A percentile compares a stretch with the other conserved stretches of the same genome.
phyloP scores from a whole-genome alignment of 2,113 vertebrate species.

The Rhineura floridana region DNA sequence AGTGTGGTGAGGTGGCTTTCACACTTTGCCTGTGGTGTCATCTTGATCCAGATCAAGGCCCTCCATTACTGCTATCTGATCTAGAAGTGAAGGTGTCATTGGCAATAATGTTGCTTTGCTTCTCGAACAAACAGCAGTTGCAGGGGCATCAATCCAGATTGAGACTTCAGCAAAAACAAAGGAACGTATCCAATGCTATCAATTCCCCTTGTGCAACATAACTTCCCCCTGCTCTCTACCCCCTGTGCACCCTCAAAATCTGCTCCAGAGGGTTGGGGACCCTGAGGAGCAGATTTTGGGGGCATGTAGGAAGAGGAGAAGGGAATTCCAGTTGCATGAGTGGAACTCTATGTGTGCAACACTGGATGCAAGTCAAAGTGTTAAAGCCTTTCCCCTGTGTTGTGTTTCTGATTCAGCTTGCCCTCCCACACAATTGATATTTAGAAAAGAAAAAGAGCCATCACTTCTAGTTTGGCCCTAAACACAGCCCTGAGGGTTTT shows the following conservation, averaged over 20 bases:
- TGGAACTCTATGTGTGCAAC: no score
- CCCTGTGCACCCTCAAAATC: no score
- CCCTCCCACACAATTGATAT: neutral
- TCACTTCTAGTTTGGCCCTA: neutral
- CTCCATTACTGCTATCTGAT: neutral
- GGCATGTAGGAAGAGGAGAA: no score
- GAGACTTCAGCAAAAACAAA: no score
- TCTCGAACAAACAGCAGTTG: neutral
- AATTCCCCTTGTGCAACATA: no score
- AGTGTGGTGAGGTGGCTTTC: neutral
- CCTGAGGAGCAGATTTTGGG: no score
- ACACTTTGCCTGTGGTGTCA: neutral
- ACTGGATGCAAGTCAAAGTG: no score
- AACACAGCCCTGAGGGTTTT: accelerated
- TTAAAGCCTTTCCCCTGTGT: neutral
- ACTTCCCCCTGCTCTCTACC: no score
- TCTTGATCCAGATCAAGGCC: neutral
- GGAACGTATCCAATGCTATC: no score
- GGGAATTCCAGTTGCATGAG: no score
- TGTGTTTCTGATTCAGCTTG: neutral
- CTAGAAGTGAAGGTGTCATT: neutral
- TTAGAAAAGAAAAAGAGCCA: neutral
- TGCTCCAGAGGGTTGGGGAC: no score
- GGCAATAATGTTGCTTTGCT: no score
- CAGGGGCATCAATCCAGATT: neutral